Conservation (phyloP, 2,888 invertebrate species). For the Apantesis nais region DNA sequence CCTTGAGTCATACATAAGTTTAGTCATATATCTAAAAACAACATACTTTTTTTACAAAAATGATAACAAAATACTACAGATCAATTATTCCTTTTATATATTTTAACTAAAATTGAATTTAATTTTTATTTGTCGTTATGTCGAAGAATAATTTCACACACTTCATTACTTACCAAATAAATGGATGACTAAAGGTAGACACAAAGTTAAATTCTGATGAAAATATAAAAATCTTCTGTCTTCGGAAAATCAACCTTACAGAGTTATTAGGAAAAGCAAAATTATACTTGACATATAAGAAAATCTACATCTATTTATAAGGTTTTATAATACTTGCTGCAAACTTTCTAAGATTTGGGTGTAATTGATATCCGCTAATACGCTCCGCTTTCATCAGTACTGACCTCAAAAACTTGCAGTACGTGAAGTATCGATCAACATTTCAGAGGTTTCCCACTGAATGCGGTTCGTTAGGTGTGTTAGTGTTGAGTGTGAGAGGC, state of each 20-base stretch:
- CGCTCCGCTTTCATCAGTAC: conserved; percentile 21
- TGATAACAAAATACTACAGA: too few relatives aligned
- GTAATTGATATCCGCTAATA: conserved; percentile 11
- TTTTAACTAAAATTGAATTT: not conserved
- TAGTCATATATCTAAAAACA: too few relatives aligned
- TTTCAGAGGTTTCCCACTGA: conserved; percentile 72
- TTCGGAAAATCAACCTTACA: too few relatives aligned
- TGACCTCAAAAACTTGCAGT: conserved; percentile 45
- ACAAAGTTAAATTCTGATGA: too few relatives aligned
- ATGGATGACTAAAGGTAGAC: not conserved
- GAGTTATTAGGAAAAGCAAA: too few relatives aligned
- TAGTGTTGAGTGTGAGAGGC: conserved; percentile 57
- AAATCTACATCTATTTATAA: not conserved
- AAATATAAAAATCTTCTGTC: too few relatives aligned
- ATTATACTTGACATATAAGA: not conserved
- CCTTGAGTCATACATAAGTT: too few relatives aligned
- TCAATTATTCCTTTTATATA: not conserved
- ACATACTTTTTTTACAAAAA: too few relatives aligned
- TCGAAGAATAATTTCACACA: not conserved
- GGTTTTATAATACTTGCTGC: not conserved
- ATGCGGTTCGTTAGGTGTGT: conserved; percentile 78
- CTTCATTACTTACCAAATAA: not conserved
- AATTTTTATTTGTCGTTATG: not conserved
- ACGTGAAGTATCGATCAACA: conserved; percentile 73
- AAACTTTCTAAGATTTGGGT: not conserved